Base-by-base conservation (phyloP, 2,797 vertebrate species). In the Gallinago stenura region DNA sequence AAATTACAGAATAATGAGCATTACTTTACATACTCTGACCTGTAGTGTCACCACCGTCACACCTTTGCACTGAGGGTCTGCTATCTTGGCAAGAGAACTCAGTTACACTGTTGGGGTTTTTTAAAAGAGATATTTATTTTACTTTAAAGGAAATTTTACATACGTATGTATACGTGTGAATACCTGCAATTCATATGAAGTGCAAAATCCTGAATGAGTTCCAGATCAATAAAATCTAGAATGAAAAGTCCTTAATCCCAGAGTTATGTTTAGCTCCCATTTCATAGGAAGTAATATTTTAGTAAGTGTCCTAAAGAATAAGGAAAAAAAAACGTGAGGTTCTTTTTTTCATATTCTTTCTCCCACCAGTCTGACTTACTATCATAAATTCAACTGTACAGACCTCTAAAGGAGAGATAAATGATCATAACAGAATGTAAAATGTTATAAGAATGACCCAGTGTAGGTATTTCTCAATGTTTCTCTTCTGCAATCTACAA, bases 1-100 rank as follows among this genome's bases (percentile, higher is more conserved):
- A 95, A 95, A 95, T 84, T 96, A 92, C 85, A 95, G 84, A 97
- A 97, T 96, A 98, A 98, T 95, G 71, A 61, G 31, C 94, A 92
- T 96, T 97, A 91, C 81, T 97, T 98, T 96, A 91, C 92, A 94
- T 97, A 95, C 76, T 79, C 70, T 66, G 70, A 93, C 87, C 85
- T 95, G 79, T 61, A 96, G 70, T 89, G 71, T 90, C 90, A 97
- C 86, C 76, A 92, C 72, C 89, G 88, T 96, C 91, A 95, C 83
- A 93, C 83, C 83, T 93, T 81, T 90, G 75, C 81, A 93, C 90
- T 80, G 95, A 94, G 37, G 22, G 25, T 78, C 51, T 56, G 87
- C 33, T 69, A 12, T 37, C 39, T 26, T 87, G 58, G 43, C 56
- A 88, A 72, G 84, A 93, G 8, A 69, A 25, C 30, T 86, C n/a